These are phyloP conservation scores for Opisthocomus hoazin DNA, from an alignment of 2,113 vertebrate genomes.

Conservation along the genomic window DNA sequence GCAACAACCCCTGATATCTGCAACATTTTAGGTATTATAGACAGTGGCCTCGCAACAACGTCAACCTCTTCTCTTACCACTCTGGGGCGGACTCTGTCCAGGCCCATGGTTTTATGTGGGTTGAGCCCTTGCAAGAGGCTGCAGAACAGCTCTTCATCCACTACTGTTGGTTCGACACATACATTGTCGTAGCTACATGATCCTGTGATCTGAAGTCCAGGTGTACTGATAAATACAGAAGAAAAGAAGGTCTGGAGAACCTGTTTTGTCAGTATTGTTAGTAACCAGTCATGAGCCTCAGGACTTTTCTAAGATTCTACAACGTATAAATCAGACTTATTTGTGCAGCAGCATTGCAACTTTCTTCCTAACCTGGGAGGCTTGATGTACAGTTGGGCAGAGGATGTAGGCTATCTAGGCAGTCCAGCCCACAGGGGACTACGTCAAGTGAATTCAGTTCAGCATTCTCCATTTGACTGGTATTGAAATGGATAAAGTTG, in stretches of 20 bases:
- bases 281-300: background rate
- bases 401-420: background rate
- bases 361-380: background rate
- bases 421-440: fast-evolving
- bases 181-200: background rate
- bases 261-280: background rate
- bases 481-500: background rate
- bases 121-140: background rate
- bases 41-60: background rate
- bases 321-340: background rate
- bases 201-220: background rate
- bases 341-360: background rate
- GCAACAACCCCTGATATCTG: background rate
- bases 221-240: background rate
- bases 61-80: background rate
- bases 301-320: background rate
- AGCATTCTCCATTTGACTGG: background rate
- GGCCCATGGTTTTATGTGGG: background rate
- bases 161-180: background rate
- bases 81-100: background rate
- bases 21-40: background rate
- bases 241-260: background rate
- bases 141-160: background rate
- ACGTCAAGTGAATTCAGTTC: background rate
- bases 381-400: background rate